These are phyloP conservation scores for Caenorhabditis panamensis DNA, from an alignment of 2,888 invertebrate genomes.

Conservation along the genomic window DNA sequence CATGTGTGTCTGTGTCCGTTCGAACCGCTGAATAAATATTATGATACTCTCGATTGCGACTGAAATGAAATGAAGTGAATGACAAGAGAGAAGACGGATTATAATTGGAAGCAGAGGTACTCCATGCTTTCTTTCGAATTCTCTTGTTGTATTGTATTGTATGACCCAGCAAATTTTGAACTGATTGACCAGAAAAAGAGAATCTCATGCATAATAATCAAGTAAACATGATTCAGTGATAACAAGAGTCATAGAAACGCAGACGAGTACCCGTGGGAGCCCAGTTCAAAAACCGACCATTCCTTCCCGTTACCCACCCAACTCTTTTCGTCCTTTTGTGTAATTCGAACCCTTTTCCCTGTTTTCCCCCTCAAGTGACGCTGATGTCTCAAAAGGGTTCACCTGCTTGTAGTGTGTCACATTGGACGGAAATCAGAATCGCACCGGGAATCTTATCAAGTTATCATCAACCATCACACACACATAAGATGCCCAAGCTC, in stretches of 20 bases:
- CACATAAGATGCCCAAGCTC: not conserved
- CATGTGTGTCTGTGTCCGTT: slow-evolving; percentile 36
- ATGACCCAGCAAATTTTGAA: not conserved
- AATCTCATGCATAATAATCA: not conserved
- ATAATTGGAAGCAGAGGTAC: not conserved
- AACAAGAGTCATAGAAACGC: slow-evolving; percentile 5
- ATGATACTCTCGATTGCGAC: slow-evolving; percentile 19
- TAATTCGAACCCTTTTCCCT: slow-evolving; percentile 38
- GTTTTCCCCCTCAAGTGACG: slow-evolving; percentile 13
- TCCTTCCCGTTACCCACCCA: not conserved
- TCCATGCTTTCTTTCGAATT: no score
- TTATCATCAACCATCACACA: slow-evolving; percentile 24
- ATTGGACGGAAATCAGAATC: not conserved
- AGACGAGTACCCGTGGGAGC: slow-evolving; percentile 28
- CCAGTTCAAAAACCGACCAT: not conserved
- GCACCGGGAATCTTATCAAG: slow-evolving; percentile 43
- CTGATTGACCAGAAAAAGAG: slow-evolving; percentile 10
- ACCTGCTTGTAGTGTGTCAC: slow-evolving; percentile 25
- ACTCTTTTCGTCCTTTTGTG: slow-evolving; percentile 7
- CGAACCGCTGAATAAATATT: slow-evolving; percentile 52
- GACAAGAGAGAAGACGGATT: no score
- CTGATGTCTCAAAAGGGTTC: slow-evolving; percentile 37
- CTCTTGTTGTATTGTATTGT: no score
- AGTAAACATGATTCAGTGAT: not conserved
- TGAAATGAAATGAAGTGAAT: not conserved